Base-by-base conservation (phyloP, 2,113 vertebrate genomes). In the Blennius ocellaris region DNA sequence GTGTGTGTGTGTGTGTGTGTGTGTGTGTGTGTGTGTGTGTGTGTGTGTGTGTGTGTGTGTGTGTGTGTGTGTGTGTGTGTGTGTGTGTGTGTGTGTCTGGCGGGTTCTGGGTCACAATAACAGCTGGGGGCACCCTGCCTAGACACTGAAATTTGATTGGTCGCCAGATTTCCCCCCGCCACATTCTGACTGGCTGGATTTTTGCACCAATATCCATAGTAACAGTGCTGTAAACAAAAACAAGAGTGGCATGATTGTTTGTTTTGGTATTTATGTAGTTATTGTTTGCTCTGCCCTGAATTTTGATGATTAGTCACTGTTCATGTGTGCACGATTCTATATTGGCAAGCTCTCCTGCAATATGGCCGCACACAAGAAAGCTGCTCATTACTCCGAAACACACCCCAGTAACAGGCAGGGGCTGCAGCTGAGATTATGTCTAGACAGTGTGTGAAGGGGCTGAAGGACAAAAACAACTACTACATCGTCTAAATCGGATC, bases 21-120 rank as follows among this genome's bases (percentile, higher is more conserved):
- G 39, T 68, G 89, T 64, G 43, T 38, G 14, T 64, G 59, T 57
- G 55, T 69, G 50, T 45, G 49, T 69, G 67, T 65, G 38, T 56
- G 78, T 37, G 63, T 56, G 44, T 66, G 89, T 65, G n/a, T n/a
- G n/a, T n/a, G n/a, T n/a, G n/a, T n/a, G n/a, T n/a, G n/a, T n/a
- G n/a, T n/a, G n/a, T n/a, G n/a, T n/a, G 65, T 58, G 63, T 44
- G 71, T 40, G 71, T 53, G 45, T 51, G 68, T 45, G 56, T 61
- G 73, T 52, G 47, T 57, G 45, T 59, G 71, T 75, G 78, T 37
- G 63, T 56, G 44, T 66, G 89, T 65, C 67, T 75, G 61, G 17
- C 8, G 63, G 83, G 69, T 92, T 91, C 89, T 92, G 74, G 87
- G 90, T 90, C 84, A 90, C 75, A 88, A 89, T 89, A 90, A 90